These are phyloP conservation scores for Porites cylindrica DNA, from an alignment of 92 coral and sea anemone genomes.

Conservation along the genomic window DNA sequence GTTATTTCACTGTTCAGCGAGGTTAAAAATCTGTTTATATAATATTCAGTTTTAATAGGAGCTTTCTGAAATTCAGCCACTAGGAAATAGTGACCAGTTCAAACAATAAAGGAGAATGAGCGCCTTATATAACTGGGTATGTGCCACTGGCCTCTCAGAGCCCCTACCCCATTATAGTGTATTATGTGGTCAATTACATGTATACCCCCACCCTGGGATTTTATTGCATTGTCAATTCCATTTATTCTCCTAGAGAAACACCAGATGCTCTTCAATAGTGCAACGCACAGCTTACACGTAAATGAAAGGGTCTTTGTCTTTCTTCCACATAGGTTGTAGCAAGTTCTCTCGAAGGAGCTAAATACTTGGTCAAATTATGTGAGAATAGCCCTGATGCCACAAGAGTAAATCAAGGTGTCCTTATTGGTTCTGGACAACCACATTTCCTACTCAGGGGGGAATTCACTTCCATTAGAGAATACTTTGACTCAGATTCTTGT, in stretches of 20 bases:
- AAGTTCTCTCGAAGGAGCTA: constrained; percentile 64
- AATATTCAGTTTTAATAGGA: too few relatives aligned
- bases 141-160: too few relatives aligned
- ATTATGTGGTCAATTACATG: too few relatives aligned
- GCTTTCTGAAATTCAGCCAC: too few relatives aligned
- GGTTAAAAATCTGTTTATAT: too few relatives aligned
- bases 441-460: constrained; percentile 48
- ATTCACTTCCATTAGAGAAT: constrained; percentile 24
- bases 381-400: constrained; percentile 64
- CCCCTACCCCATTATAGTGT: too few relatives aligned
- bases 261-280: constrained; percentile 17
- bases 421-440: constrained; percentile 61
- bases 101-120: too few relatives aligned
- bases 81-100: too few relatives aligned
- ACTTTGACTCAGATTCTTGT: constrained; percentile 45
- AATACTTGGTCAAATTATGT: constrained; percentile 58
- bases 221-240: too few relatives aligned
- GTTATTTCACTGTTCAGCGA: too few relatives aligned
- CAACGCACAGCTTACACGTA: not conserved
- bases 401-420: constrained; percentile 58
- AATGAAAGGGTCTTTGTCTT: constrained; percentile 23
- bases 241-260: constrained; percentile 3
- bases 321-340: constrained; percentile 46
- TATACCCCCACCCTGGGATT: too few relatives aligned
- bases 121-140: too few relatives aligned